A percentile compares a stretch with the other conserved stretches of the same genome.
These are phyloP conservation scores for Spongilla lacustris DNA, from an alignment of 37 sponge, comb jelly and placozoan species.

Conservation along the genomic window DNA sequence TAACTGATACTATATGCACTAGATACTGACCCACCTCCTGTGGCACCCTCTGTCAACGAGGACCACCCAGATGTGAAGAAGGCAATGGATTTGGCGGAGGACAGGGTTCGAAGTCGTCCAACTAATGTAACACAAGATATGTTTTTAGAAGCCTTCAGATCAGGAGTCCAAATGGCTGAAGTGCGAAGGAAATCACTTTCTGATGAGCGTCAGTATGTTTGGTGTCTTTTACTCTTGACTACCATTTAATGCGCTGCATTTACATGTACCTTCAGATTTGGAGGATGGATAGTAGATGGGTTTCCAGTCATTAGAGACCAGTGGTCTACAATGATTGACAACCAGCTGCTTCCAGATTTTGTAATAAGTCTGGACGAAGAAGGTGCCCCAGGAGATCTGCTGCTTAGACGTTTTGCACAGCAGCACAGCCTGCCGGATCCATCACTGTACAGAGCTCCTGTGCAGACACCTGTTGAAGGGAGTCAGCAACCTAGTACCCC, in stretches of 20 bases:
- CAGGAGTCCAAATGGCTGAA: slow-evolving; percentile 54
- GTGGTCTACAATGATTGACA: slow-evolving; percentile 91
- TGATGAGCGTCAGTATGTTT: slow-evolving; percentile 12
- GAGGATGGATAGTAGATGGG: slow-evolving; percentile 97
- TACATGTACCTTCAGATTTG: slow-evolving; percentile 56
- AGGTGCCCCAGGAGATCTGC: slow-evolving; percentile 23
- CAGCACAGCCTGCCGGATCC: slow-evolving; percentile 47
- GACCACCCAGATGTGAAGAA: slow-evolving; percentile 79
- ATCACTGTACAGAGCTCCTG: slow-evolving; percentile 4
- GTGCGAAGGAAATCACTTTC: slow-evolving; percentile 20
- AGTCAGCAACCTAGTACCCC: neutral
- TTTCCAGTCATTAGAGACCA: slow-evolving; percentile 91
- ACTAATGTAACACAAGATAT: slow-evolving; percentile 60
- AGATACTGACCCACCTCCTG: neutral
- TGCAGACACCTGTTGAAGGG: neutral
- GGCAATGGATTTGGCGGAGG: slow-evolving; percentile 60
- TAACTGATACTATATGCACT: too few species aligned
- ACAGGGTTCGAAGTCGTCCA: slow-evolving; percentile 15
- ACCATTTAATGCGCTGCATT: neutral
- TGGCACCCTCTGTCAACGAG: slow-evolving; percentile 21
- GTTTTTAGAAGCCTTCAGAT: slow-evolving; percentile 69
- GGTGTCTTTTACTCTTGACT: too few species aligned
- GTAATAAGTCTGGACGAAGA: slow-evolving; percentile 80
- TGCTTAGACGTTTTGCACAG: slow-evolving; percentile 43
- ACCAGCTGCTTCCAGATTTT: slow-evolving; percentile 82